Conservation (phyloP, 2,797 vertebrate genomes). For the Selene dorsalis region DNA sequence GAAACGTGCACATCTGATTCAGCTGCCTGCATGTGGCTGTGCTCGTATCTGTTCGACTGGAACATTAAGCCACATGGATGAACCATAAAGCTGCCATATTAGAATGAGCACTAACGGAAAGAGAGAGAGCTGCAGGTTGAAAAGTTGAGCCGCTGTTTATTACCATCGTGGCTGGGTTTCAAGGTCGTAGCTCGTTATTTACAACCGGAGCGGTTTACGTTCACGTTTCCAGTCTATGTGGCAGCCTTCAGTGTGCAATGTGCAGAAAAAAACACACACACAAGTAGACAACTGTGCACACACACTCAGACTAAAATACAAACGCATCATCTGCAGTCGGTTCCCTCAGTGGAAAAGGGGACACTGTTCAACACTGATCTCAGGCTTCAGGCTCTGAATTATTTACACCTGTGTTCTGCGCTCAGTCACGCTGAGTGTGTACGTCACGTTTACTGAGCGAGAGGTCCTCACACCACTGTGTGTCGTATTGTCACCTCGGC, state of each 20-base stretch:
- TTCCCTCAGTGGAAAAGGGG: neutral
- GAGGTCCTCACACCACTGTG: slow-evolving; percentile 30
- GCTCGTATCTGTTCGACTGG: slow-evolving; percentile 29
- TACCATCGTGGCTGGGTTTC: slow-evolving; percentile 1
- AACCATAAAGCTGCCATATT: slow-evolving; percentile 21
- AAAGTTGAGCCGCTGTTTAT: slow-evolving; percentile 27
- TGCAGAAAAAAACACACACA: neutral
- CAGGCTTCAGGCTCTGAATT: slow-evolving; percentile 25
- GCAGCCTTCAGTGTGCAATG: neutral
- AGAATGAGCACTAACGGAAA: slow-evolving; percentile 12
- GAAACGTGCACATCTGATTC: neutral
- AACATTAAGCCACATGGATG: slow-evolving; percentile 3
- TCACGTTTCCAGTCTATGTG: neutral
- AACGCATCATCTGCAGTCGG: neutral
- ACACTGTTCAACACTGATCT: slow-evolving; percentile 9
- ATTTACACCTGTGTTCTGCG: slow-evolving; percentile 41
- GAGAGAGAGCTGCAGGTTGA: slow-evolving; percentile 38
- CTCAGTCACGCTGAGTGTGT: slow-evolving; percentile 1
- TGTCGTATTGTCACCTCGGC: slow-evolving; percentile 25
- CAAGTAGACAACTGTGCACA: neutral
- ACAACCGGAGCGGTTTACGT: slow-evolving; percentile 3
- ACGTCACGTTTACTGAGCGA: slow-evolving; percentile 29
- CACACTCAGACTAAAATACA: neutral
- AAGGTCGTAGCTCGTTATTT: slow-evolving; percentile 33
- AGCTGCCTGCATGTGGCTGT: neutral